phyloP scores from a whole-genome alignment of 1,140 invertebrate species.

The Medauroidea extradentata region DNA sequence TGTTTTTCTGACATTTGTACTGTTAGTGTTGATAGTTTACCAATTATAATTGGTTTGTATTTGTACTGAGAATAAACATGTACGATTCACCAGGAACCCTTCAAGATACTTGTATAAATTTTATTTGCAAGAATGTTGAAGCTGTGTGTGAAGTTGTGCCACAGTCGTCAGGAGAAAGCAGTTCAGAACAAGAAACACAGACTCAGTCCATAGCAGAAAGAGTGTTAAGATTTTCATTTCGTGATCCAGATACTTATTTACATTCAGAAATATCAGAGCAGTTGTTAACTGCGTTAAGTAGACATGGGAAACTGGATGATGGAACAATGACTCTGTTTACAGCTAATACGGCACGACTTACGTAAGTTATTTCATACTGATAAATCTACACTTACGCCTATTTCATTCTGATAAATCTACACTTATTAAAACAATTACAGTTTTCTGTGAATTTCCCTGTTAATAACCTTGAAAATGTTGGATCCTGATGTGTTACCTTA shows the following conservation, averaged over 20 bases:
- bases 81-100: slow-evolving; percentile 58
- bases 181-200: background rate
- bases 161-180: background rate
- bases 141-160: slow-evolving; percentile 49
- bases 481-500: background rate
- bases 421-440: background rate
- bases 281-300: slow-evolving; percentile 56
- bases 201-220: background rate
- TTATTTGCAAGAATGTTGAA: slow-evolving; percentile 63
- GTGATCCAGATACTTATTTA: slow-evolving; percentile 59
- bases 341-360: slow-evolving; percentile 57
- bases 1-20: too few species aligned
- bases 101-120: slow-evolving; percentile 63
- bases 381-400: background rate
- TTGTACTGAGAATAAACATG: slow-evolving; percentile 52
- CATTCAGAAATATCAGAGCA: slow-evolving; percentile 64
- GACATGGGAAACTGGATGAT: slow-evolving; percentile 61
- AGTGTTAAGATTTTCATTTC: slow-evolving; percentile 51
- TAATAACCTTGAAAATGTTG: background rate
- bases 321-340: slow-evolving; percentile 62
- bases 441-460: background rate
- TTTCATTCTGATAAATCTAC: background rate
- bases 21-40: too few species aligned
- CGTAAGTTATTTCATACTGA: slow-evolving; percentile 25
- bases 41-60: too few species aligned